Conservation (phyloP, 2,113 vertebrate species). For the Arizona elegans region DNA sequence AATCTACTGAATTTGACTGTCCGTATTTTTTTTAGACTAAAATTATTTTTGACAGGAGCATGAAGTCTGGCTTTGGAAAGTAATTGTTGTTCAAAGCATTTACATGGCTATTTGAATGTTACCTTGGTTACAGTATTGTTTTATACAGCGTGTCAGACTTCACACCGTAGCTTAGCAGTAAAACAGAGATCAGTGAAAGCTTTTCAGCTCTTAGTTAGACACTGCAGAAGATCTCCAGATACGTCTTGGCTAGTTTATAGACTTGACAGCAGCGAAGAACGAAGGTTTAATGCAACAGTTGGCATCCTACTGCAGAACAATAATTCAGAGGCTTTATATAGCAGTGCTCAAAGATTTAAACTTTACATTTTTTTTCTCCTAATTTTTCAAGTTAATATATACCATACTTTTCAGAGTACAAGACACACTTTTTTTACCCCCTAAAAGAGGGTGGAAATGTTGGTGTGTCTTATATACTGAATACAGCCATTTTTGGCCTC, state of each 20-base stretch:
- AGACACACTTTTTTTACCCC: too few relatives aligned
- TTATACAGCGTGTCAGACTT: background rate
- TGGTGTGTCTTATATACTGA: too few relatives aligned
- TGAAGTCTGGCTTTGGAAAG: constrained; percentile 12
- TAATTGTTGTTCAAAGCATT: constrained; percentile 53
- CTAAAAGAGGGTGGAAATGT: too few relatives aligned
- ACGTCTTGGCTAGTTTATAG: background rate
- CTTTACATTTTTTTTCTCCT: background rate
- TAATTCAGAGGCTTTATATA: background rate
- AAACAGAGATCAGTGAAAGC: background rate
- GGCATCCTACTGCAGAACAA: background rate
- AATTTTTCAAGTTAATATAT: background rate
- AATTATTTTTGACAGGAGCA: constrained; percentile 47
- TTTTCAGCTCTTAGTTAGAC: background rate
- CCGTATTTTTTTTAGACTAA: constrained; percentile 24
- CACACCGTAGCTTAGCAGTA: background rate
- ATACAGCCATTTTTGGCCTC: too few relatives aligned
- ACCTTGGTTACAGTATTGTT: constrained; percentile 46
- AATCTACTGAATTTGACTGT: constrained; percentile 54
- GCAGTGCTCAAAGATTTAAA: background rate
- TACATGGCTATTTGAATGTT: constrained; percentile 51
- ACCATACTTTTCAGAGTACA: too few relatives aligned
- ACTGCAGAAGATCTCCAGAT: background rate
- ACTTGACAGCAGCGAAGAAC: background rate
- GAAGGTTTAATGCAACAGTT: background rate